These are phyloP conservation scores for Phymorhynchus buccinoides DNA, from an alignment of 1,140 invertebrate genomes.

Conservation along the genomic window DNA sequence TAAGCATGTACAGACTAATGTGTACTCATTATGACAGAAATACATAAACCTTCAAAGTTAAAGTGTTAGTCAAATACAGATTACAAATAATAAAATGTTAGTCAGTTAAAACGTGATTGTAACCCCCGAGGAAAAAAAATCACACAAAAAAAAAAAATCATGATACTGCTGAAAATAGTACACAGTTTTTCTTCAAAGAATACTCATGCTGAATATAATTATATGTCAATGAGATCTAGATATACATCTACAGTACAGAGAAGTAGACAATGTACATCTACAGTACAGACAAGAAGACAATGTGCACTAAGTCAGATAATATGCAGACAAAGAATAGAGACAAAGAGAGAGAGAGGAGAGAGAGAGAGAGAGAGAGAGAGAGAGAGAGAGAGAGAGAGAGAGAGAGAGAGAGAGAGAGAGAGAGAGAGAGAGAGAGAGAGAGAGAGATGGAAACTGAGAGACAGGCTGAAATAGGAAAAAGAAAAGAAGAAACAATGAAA, in stretches of 20 bases:
- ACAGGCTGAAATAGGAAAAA: not conserved
- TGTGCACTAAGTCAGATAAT: too few species aligned
- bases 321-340: too few species aligned
- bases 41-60: too few species aligned
- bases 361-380: not conserved
- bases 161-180: not conserved
- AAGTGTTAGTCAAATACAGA: too few species aligned
- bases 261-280: too few species aligned
- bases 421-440: not conserved
- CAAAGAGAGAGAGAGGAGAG: not conserved
- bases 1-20: too few species aligned
- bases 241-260: too few species aligned
- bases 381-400: not conserved
- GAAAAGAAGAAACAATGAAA: not conserved
- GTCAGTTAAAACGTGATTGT: too few species aligned
- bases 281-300: too few species aligned
- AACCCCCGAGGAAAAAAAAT: not conserved
- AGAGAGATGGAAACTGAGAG: not conserved
- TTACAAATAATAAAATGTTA: too few species aligned
- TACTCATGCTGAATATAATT: not conserved
- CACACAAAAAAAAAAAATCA: not conserved
- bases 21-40: too few species aligned
- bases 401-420: not conserved
- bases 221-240: not conserved
- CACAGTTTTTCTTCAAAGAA: too few species aligned